These are phyloP conservation scores for Dascyllus trimaculatus DNA, from an alignment of 2,113 vertebrate genomes.

Conservation along the genomic window DNA sequence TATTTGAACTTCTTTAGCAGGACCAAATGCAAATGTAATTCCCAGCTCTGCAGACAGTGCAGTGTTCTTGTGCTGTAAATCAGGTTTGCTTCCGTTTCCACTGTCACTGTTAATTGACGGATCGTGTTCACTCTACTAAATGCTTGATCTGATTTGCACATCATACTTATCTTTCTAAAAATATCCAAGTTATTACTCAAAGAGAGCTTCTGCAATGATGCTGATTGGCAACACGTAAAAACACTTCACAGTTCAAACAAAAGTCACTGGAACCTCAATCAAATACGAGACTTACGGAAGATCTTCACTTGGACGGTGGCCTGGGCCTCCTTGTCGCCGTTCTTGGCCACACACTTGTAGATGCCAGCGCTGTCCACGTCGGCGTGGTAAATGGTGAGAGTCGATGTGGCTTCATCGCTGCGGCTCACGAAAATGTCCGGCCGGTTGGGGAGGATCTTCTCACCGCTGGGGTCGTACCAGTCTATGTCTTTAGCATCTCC, in stretches of 20 bases:
- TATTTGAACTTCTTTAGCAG: background rate
- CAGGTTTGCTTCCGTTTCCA: background rate
- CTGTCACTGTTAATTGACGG: background rate
- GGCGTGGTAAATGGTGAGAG: constrained; percentile 96
- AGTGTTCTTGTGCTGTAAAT: background rate
- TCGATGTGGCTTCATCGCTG: constrained; percentile 89
- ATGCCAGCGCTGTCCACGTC: constrained; percentile 93
- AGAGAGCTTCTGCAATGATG: background rate
- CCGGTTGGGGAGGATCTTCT: constrained; percentile 90
- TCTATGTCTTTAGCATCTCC: constrained; percentile 95
- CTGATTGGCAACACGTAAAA: background rate
- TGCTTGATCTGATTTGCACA: background rate
- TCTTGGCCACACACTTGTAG: constrained; percentile 94
- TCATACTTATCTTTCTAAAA: background rate
- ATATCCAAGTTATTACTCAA: background rate
- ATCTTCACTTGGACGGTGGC: constrained; percentile 95
- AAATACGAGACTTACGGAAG: constrained; percentile 89
- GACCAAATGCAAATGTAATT: background rate
- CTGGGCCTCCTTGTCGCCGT: constrained; percentile 88
- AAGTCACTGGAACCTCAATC: background rate
- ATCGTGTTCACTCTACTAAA: background rate
- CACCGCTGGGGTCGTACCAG: constrained; percentile 94
- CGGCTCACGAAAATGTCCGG: constrained; percentile 90
- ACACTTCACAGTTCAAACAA: background rate
- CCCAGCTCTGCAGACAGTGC: background rate